These are phyloP conservation scores for Morphnarchus princeps DNA, from an alignment of 2,113 vertebrate species.

Conservation along the genomic window DNA sequence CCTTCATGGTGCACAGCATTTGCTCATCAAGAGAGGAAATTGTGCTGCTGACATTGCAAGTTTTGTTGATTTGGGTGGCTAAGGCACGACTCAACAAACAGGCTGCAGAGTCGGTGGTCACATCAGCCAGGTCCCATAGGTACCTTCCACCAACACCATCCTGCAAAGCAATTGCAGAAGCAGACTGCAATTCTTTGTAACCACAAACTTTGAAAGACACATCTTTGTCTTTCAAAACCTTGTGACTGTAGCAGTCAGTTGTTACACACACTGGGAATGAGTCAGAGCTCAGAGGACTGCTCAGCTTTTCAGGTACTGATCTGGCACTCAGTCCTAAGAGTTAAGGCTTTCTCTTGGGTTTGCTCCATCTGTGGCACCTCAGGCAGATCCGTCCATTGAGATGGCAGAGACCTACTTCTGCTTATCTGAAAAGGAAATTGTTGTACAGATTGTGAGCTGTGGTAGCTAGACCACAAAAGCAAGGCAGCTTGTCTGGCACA, in stretches of 20 bases:
- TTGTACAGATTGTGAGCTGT: neutral
- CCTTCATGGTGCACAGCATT: neutral
- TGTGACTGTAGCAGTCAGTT: neutral
- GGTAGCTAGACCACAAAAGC: neutral
- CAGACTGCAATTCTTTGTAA: neutral
- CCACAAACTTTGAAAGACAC: neutral
- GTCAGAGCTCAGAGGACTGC: neutral
- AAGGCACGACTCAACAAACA: neutral
- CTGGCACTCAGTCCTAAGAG: neutral
- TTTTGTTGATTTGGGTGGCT: neutral
- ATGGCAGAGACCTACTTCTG: neutral
- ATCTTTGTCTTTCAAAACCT: neutral
- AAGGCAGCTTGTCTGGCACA: neutral
- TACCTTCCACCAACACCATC: neutral
- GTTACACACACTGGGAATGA: neutral
- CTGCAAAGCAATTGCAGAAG: neutral
- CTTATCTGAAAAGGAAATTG: conserved; percentile 1
- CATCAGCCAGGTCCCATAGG: neutral
- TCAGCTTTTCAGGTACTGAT: neutral
- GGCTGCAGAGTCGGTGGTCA: neutral
- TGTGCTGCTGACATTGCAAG: neutral
- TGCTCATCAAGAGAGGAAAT: neutral
- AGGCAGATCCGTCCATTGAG: neutral
- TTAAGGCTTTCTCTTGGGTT: neutral
- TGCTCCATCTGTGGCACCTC: neutral